Evolutionary conservation across 2,888 invertebrate genomes (phyloP).

Genomic region (Hofmannophila pseudospretella): DNA sequence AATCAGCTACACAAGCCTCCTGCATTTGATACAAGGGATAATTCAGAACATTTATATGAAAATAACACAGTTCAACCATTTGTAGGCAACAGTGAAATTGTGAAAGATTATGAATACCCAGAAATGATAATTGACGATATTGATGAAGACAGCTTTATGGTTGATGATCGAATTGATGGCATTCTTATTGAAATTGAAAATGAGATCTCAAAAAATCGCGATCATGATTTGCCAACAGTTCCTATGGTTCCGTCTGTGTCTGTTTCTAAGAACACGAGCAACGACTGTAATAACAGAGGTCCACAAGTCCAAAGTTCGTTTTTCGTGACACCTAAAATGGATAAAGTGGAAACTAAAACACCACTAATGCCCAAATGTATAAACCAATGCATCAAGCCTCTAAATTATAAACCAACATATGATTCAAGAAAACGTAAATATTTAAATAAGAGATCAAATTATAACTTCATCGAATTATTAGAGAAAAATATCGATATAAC

Average conservation of each 20-base stretch:
- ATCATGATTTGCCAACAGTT: background rate
- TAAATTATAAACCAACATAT: slow-evolving; percentile 11
- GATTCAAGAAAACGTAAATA: slow-evolving; percentile 11
- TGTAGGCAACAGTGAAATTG: background rate
- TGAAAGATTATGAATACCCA: background rate
- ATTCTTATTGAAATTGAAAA: slow-evolving; percentile 55
- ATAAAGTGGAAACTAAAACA: background rate
- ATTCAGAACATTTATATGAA: background rate
- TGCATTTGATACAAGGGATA: background rate
- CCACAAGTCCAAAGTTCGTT: background rate
- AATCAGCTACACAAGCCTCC: too few species aligned
- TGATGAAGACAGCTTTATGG: slow-evolving; percentile 28
- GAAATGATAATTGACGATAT: slow-evolving; percentile 16
- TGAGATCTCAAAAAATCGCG: slow-evolving; percentile 37
- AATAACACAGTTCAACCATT: background rate
- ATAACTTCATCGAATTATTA: slow-evolving; percentile 42
- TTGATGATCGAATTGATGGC: slow-evolving; percentile 39
- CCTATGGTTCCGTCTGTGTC: background rate
- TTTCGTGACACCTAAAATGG: background rate
- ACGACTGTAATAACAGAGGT: background rate
- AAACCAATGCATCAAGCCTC: background rate
- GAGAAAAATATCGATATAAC: slow-evolving; percentile 35
- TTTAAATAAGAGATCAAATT: slow-evolving; percentile 36
- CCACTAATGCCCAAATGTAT: background rate
- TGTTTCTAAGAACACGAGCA: background rate